These are phyloP conservation scores for Amyelois transitella DNA, from an alignment of 1,140 invertebrate genomes.

Conservation along the genomic window DNA sequence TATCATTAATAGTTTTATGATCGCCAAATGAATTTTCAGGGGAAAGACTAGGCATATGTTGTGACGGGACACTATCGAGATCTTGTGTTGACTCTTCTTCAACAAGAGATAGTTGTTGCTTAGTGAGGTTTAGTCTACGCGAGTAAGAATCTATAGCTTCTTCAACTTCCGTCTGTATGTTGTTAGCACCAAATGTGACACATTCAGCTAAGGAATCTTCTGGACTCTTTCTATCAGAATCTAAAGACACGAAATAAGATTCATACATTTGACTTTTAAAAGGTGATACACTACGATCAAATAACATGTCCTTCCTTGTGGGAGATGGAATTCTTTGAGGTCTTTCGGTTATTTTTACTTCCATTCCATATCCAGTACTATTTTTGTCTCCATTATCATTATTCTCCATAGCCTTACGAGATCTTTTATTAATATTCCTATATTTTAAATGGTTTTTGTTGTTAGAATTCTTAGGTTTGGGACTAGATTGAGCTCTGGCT, in stretches of 20 bases:
- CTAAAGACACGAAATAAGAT: slow-evolving; percentile 51
- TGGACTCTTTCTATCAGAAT: slow-evolving; percentile 25
- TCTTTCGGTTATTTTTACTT: slow-evolving; percentile 58
- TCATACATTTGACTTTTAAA: slow-evolving; percentile 40
- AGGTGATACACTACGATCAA: slow-evolving; percentile 34
- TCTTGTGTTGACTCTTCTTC: slow-evolving; percentile 72
- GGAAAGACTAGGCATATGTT: slow-evolving; percentile 34
- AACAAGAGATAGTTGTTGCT: slow-evolving; percentile 66
- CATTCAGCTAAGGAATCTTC: slow-evolving; percentile 32
- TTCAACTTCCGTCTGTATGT: slow-evolving; percentile 29
- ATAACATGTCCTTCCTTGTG: slow-evolving; percentile 27
- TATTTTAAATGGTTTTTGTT: slow-evolving; percentile 48
- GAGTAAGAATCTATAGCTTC: slow-evolving; percentile 40
- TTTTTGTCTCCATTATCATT: slow-evolving; percentile 21
- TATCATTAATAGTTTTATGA: slow-evolving; percentile 14
- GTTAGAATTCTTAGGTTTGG: slow-evolving; percentile 42
- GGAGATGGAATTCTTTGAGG: slow-evolving; percentile 29
- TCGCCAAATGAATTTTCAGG: slow-evolving; percentile 32
- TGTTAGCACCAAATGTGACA: slow-evolving; percentile 38
- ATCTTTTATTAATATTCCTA: slow-evolving; percentile 48
- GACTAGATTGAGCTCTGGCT: slow-evolving; percentile 57
- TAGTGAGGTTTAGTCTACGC: slow-evolving; percentile 34
- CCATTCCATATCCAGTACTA: slow-evolving; percentile 44
- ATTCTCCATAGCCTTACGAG: slow-evolving; percentile 34
- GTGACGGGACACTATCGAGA: slow-evolving; percentile 50